A percentile compares a stretch with the other conserved stretches of the same genome.
Evolutionary conservation across 2,113 vertebrate genomes (phyloP).

Genomic region (Mola mola): DNA sequence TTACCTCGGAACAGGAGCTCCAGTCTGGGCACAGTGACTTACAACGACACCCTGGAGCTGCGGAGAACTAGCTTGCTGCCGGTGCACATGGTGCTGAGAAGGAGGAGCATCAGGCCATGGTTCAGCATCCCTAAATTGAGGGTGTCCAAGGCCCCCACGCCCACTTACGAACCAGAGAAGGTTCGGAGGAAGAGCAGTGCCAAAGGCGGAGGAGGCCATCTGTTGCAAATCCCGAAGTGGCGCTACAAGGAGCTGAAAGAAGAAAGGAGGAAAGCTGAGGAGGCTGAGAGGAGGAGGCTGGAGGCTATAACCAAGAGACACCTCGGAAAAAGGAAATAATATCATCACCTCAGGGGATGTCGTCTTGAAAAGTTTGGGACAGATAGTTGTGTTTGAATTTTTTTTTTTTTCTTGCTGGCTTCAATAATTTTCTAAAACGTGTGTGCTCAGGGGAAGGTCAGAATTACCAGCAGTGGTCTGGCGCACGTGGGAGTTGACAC

Average conservation of each 20-base stretch:
- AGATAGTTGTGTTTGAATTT: conserved; percentile 2
- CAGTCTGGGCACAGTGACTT: conserved; percentile 39
- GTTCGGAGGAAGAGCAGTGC: conserved; percentile 77
- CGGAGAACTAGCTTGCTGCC: conserved; percentile 89
- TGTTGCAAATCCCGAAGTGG: conserved; percentile 95
- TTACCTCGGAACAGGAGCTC: conserved; percentile 47
- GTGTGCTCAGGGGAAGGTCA: conserved; percentile 39
- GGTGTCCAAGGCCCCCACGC: conserved; percentile 87
- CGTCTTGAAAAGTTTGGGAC: background rate
- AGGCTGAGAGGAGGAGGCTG: conserved; percentile 84
- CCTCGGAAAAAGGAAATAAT: conserved; percentile 75
- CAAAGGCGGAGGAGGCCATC: conserved; percentile 77
- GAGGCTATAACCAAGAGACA: conserved; percentile 79
- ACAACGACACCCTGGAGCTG: conserved; percentile 34
- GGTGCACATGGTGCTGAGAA: conserved; percentile 81
- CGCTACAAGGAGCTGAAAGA: conserved; percentile 95
- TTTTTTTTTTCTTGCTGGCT: no score
- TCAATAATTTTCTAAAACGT: conserved; percentile 8
- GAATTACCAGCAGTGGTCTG: conserved; percentile 37
- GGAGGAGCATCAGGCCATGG: conserved; percentile 91
- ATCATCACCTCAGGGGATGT: conserved; percentile 28
- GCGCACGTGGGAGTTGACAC: conserved; percentile 52
- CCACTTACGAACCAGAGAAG: conserved; percentile 87
- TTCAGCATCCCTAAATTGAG: conserved; percentile 89
- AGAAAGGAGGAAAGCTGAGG: conserved; percentile 89